phyloP scores from a whole-genome alignment of 2,113 vertebrate genomes.

The Nipponia nippon region DNA sequence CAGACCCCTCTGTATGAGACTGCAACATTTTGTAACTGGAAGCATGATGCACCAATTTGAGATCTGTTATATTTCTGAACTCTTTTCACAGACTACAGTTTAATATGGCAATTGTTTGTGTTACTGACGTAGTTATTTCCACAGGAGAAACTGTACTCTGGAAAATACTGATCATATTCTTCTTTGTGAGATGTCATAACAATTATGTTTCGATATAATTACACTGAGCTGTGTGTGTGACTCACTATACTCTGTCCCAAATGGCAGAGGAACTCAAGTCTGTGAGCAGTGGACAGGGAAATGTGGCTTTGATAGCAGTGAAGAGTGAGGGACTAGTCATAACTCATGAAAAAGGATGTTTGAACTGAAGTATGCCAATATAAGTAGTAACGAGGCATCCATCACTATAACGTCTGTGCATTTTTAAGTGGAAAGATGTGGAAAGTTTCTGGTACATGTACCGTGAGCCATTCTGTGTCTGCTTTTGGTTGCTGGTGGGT shows the following conservation, averaged over 20 bases:
- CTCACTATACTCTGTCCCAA: accelerated
- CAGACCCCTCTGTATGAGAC: neutral
- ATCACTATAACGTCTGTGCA: accelerated
- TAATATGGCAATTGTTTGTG: neutral
- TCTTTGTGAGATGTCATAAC: neutral
- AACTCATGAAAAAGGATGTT: neutral
- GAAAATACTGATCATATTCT: neutral
- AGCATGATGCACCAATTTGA: accelerated
- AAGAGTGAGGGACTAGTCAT: neutral
- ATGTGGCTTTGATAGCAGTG: accelerated
- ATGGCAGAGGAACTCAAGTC: neutral
- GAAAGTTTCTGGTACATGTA: accelerated
- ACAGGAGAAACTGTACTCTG: neutral
- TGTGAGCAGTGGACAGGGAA: neutral
- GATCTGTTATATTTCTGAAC: neutral
- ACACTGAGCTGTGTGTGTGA: neutral
- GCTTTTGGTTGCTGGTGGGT: neutral
- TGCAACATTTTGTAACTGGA: neutral
- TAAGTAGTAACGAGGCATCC: neutral
- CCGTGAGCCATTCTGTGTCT: accelerated
- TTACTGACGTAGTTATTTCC: neutral
- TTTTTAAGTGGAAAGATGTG: neutral
- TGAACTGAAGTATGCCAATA: no score
- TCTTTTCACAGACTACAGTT: neutral
- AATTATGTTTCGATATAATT: accelerated